phyloP scores from a whole-genome alignment of 2,113 vertebrate genomes.

The Litocranius walleri region DNA sequence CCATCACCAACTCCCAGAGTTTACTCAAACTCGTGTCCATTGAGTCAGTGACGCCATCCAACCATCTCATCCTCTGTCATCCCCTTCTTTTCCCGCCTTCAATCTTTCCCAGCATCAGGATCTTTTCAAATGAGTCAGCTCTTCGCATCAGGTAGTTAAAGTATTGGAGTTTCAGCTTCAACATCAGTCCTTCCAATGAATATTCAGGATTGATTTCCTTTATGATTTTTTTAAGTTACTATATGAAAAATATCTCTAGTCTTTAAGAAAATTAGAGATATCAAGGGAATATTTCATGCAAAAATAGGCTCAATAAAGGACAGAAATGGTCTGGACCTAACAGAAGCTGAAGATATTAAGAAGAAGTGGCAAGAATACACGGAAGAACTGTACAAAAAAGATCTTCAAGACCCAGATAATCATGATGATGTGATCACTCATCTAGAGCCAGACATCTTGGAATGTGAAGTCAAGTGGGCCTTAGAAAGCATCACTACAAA shows the following conservation, averaged over 20 bases:
- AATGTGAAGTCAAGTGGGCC: too few species aligned
- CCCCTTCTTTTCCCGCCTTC: accelerated
- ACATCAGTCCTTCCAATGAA: background rate
- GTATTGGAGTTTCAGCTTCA: background rate
- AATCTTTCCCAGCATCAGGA: background rate
- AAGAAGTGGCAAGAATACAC: too few species aligned
- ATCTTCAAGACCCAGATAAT: too few species aligned
- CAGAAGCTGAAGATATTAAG: too few species aligned
- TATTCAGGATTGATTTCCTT: background rate
- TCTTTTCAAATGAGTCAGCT: background rate
- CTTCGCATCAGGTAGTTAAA: background rate
- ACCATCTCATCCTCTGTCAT: background rate
- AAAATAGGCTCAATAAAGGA: too few species aligned
- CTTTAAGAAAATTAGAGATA: too few species aligned
- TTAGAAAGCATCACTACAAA: too few species aligned
- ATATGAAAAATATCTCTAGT: background rate
- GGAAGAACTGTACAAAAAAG: too few species aligned
- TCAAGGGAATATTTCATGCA: too few species aligned
- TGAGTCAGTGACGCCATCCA: background rate
- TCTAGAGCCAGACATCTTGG: too few species aligned
- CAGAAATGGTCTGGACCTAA: too few species aligned
- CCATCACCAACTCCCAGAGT: background rate
- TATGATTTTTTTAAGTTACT: background rate
- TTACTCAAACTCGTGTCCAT: background rate
- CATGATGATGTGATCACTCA: too few species aligned